These are phyloP conservation scores for Neodon shergylaensis DNA, from an alignment of 2,113 vertebrate genomes.

Conservation along the genomic window DNA sequence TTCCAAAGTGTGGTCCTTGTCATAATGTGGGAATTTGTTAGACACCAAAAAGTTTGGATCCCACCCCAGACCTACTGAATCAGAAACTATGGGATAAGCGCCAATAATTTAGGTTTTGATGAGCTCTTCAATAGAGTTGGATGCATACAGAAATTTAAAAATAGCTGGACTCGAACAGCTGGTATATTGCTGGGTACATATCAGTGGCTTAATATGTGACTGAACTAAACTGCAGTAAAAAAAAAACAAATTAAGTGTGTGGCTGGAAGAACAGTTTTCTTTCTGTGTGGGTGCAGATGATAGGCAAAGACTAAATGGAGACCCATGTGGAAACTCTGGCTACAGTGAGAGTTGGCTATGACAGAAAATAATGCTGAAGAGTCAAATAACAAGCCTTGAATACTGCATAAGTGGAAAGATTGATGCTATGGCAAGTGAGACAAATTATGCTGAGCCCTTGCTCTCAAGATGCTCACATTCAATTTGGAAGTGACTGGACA, in stretches of 20 bases:
- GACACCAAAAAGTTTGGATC: constrained; percentile 11
- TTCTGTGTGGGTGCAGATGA: constrained; percentile 24
- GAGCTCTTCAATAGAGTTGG: background rate
- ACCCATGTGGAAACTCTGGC: background rate
- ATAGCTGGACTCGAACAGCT: background rate
- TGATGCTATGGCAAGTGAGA: background rate
- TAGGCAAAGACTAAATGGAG: background rate
- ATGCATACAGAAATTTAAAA: background rate
- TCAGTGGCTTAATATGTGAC: background rate
- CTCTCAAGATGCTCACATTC: background rate
- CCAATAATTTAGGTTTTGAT: constrained; percentile 17
- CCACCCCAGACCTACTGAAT: background rate
- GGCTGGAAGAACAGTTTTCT: background rate
- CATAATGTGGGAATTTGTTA: constrained; percentile 13
- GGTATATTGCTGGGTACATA: background rate
- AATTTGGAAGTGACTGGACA: background rate
- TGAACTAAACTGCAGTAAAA: constrained; percentile 30
- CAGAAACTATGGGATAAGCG: background rate
- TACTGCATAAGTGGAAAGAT: background rate
- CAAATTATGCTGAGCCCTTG: background rate
- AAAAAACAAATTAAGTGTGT: constrained; percentile 31
- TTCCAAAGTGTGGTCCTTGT: background rate
- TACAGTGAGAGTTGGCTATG: background rate
- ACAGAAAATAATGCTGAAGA: background rate
- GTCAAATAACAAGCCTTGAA: constrained; percentile 5